These are phyloP conservation scores for Cichladusa arquata DNA, from an alignment of 2,113 vertebrate species.

Conservation along the genomic window DNA sequence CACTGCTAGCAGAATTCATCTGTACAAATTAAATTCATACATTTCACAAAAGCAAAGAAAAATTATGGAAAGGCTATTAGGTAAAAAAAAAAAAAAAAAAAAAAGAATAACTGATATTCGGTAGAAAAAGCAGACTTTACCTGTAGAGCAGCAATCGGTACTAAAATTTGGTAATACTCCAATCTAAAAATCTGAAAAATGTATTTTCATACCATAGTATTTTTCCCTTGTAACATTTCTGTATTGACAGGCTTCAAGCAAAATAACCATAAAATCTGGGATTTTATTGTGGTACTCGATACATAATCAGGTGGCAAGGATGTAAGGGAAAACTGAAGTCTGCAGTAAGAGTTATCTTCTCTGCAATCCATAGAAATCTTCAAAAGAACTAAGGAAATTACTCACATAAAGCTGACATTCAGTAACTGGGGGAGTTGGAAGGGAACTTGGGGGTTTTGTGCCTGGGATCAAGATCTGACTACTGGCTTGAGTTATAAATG, in stretches of 20 bases:
- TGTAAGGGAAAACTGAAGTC: neutral
- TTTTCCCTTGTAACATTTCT: neutral
- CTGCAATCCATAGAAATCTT: neutral
- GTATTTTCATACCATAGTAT: neutral
- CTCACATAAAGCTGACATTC: neutral
- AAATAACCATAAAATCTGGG: neutral
- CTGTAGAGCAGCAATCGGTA: neutral
- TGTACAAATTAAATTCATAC: neutral
- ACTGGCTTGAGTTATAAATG: neutral
- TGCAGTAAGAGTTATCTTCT: neutral
- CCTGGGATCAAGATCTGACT: neutral
- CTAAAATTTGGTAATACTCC: neutral
- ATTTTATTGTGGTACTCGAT: neutral
- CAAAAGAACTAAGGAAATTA: neutral
- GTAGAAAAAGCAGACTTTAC: neutral
- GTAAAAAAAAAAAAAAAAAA: neutral
- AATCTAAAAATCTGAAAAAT: rapidly evolving
- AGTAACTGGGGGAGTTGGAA: neutral
- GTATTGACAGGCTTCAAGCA: neutral
- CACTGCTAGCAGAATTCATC: neutral
- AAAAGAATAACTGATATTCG: neutral
- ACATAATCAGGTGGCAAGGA: neutral
- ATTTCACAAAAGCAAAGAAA: neutral
- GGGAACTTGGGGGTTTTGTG: rapidly evolving
- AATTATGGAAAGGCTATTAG: neutral